Percentiles rank a stretch among this genome's conserved stretches.
Conservation (phyloP, 1,140 invertebrate species). For the Battus philenor region DNA sequence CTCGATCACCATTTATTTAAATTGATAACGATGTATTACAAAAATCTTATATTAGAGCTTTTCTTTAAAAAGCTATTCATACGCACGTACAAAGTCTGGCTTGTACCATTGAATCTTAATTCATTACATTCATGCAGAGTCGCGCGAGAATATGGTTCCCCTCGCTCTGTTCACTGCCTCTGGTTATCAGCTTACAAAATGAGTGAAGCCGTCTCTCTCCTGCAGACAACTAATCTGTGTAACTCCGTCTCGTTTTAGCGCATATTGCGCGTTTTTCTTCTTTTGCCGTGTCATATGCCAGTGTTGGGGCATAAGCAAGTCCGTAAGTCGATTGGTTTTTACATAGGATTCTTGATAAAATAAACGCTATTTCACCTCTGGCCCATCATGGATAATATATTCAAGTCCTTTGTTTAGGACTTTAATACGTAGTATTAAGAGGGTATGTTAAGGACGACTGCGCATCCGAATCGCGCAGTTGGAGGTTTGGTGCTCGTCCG, state of each 20-base stretch:
- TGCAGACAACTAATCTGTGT: constrained; percentile 48
- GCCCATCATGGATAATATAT: constrained; percentile 60
- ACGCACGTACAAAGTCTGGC: constrained; percentile 46
- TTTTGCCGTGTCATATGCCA: constrained; percentile 70
- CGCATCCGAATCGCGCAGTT: constrained; percentile 63
- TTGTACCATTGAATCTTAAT: constrained; percentile 69
- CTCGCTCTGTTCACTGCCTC: constrained; percentile 67
- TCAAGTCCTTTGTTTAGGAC: constrained; percentile 62
- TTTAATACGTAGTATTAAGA: constrained; percentile 52
- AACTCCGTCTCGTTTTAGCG: constrained; percentile 52
- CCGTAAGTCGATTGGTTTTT: constrained; percentile 31
- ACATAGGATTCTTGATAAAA: neutral
- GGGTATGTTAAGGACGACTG: constrained; percentile 53
- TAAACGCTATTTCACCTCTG: constrained; percentile 21
- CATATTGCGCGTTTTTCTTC: constrained; percentile 73
- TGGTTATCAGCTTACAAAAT: constrained; percentile 74
- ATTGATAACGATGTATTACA: constrained; percentile 3
- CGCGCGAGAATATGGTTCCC: constrained; percentile 72
- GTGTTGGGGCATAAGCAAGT: constrained; percentile 54
- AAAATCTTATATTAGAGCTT: constrained; percentile 33
- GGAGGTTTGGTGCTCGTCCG: constrained; percentile 47
- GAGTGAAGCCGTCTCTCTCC: constrained; percentile 59
- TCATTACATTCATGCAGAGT: constrained; percentile 71
- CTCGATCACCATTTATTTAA: neutral
- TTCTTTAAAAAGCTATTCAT: constrained; percentile 46